These are phyloP conservation scores for Leptinotarsa lineolata DNA, from an alignment of 1,140 invertebrate species.

Conservation along the genomic window DNA sequence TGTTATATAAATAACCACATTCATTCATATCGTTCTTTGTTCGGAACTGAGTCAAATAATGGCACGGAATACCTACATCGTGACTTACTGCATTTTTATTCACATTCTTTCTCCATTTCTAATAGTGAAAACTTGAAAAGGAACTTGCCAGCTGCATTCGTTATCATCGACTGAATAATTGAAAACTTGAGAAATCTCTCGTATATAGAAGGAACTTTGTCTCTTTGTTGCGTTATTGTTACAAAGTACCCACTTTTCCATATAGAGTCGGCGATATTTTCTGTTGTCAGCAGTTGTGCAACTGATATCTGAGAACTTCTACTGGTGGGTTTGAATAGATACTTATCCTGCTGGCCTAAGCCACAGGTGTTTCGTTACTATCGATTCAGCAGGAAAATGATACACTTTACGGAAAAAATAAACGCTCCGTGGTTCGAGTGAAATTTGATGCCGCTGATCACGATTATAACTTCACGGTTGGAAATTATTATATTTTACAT, in stretches of 20 bases:
- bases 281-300: constrained; percentile 4
- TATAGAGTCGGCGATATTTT: background rate
- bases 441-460: constrained; percentile 7
- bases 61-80: background rate
- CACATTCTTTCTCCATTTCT: background rate
- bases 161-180: constrained; percentile 1
- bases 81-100: background rate
- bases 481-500: background rate
- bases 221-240: background rate
- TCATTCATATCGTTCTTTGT: too few species aligned
- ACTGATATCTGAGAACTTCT: background rate
- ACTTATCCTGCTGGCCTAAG: background rate
- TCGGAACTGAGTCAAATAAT: too few species aligned
- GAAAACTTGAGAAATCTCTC: background rate
- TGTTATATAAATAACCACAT: too few species aligned
- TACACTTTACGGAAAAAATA: constrained; percentile 6
- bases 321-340: background rate
- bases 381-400: background rate
- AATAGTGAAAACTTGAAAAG: background rate
- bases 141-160: background rate
- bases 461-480: background rate
- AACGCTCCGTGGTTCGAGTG: background rate
- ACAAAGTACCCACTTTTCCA: constrained; percentile 1
- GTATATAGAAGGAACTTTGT: background rate
- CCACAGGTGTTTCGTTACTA: constrained; percentile 5